phyloP scores from a whole-genome alignment of 2,888 invertebrate genomes.

The Psococerastis gibbosa region DNA sequence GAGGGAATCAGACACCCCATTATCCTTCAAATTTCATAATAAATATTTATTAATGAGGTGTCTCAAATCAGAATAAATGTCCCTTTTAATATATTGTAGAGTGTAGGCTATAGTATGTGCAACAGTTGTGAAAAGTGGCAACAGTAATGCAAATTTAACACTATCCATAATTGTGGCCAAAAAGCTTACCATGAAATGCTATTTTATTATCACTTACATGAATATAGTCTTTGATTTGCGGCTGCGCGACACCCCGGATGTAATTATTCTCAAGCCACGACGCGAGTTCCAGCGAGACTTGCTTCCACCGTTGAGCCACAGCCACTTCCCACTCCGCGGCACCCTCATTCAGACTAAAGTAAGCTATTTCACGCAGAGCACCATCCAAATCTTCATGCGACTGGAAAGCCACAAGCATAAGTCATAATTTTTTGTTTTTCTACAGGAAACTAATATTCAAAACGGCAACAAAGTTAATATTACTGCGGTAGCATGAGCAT shows the following conservation, averaged over 20 bases:
- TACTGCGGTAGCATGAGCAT: too few species aligned
- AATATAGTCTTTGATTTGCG: constrained; percentile 57
- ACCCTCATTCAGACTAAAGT: constrained; percentile 43
- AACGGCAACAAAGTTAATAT: too few species aligned
- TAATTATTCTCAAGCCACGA: constrained; percentile 71
- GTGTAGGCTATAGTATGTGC: too few species aligned
- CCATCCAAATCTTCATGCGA: constrained; percentile 18
- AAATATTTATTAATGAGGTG: too few species aligned
- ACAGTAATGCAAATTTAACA: neutral
- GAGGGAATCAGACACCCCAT: too few species aligned
- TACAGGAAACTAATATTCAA: too few species aligned
- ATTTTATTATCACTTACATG: constrained; percentile 30
- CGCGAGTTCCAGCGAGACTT: constrained; percentile 51
- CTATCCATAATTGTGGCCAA: neutral
- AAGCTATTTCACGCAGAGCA: constrained; percentile 37
- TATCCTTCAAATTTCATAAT: too few species aligned
- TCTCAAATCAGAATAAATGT: too few species aligned
- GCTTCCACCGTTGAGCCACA: constrained; percentile 61
- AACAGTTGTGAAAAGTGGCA: too few species aligned
- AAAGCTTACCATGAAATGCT: neutral
- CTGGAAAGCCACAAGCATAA: constrained; percentile 31
- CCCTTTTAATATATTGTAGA: too few species aligned
- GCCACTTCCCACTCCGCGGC: constrained; percentile 67
- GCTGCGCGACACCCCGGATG: constrained; percentile 44
- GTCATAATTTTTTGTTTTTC: constrained; percentile 1